Evolutionary conservation across 2,888 invertebrate genomes (phyloP).

Genomic region (Mythimna vitellina): DNA sequence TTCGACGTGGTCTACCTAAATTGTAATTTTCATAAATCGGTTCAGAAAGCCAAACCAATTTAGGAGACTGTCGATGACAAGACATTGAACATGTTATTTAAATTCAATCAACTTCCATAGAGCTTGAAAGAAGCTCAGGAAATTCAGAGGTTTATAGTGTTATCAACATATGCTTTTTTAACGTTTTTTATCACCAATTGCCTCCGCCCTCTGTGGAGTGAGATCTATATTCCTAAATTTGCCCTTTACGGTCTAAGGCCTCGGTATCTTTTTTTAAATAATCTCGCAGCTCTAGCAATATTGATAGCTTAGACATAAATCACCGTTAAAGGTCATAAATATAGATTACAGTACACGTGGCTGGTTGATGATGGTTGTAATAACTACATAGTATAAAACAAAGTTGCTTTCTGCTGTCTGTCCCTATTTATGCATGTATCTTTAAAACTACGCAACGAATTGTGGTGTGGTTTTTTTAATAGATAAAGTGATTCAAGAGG

Average conservation of each 20-base stretch:
- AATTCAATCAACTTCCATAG: background rate
- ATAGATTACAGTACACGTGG: background rate
- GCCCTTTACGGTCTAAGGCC: too few species aligned
- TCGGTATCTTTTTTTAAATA: too few species aligned
- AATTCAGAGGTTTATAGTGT: background rate
- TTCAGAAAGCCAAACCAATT: slow-evolving; percentile 24
- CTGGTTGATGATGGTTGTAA: background rate
- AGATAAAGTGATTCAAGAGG: too few species aligned
- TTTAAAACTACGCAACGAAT: too few species aligned
- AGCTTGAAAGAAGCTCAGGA: background rate
- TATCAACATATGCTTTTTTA: background rate
- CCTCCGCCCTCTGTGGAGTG: too few species aligned
- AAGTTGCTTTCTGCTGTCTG: too few species aligned
- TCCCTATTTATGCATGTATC: too few species aligned
- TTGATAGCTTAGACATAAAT: background rate
- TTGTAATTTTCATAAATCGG: background rate
- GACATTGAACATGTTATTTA: background rate
- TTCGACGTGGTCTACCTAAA: background rate
- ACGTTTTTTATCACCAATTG: too few species aligned
- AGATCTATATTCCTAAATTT: too few species aligned
- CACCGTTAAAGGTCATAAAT: background rate
- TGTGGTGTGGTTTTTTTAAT: too few species aligned
- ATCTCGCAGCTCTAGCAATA: background rate
- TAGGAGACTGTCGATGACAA: slow-evolving; percentile 4
- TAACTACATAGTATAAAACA: too few species aligned